These are phyloP conservation scores for Hydrozoanthus gracilis DNA, from an alignment of 92 coral and sea anemone genomes.

Conservation along the genomic window DNA sequence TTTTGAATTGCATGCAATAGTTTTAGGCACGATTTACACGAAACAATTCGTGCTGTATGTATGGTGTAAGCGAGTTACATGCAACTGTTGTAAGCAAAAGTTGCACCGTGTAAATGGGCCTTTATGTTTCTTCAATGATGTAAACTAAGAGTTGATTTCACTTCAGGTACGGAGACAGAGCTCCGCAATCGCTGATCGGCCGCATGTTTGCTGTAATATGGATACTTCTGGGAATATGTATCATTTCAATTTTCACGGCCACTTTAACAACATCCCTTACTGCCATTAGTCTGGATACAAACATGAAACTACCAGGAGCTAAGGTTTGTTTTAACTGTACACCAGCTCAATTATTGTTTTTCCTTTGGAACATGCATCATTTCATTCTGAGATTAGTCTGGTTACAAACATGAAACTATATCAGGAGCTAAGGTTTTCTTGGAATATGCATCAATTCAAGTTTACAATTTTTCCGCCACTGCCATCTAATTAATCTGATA, in stretches of 20 bases:
- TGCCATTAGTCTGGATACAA: constrained; percentile 83
- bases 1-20: too few species aligned
- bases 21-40: too few species aligned
- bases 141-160: too few species aligned
- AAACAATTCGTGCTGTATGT: too few species aligned
- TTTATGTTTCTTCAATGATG: too few species aligned
- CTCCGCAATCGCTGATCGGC: constrained; percentile 82
- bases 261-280: constrained; percentile 93
- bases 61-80: too few species aligned
- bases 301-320: constrained; percentile 72
- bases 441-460: too few species aligned
- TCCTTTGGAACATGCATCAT: not conserved
- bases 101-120: too few species aligned
- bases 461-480: too few species aligned
- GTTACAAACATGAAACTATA: not conserved
- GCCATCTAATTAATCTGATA: too few species aligned
- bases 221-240: constrained; percentile 93
- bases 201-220: constrained; percentile 86
- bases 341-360: constrained; percentile 8
- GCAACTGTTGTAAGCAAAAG: too few species aligned
- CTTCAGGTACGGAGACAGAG: constrained; percentile 91
- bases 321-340: constrained; percentile 55
- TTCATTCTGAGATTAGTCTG: constrained; percentile 1
- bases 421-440: not conserved
- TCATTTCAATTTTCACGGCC: constrained; percentile 95